Evolutionary conservation across 2,113 vertebrate genomes (phyloP).

Genomic region (Myrmecophaga tridactyla): DNA sequence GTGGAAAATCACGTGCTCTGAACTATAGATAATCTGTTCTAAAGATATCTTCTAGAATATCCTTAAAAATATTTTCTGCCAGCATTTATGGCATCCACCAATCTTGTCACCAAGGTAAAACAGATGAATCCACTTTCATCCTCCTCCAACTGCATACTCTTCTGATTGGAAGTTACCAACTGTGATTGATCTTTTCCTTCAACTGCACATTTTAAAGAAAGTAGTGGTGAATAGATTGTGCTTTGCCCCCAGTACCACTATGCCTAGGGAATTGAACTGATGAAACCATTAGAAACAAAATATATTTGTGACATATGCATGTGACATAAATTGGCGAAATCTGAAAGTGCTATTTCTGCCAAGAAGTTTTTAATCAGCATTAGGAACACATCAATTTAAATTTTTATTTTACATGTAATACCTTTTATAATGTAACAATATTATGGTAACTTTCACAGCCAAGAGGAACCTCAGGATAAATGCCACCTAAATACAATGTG

Average conservation of each 20-base stretch:
- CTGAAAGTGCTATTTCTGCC: not conserved
- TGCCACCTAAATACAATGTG: not conserved
- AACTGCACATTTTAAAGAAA: not conserved
- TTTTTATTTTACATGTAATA: slow-evolving; percentile 13
- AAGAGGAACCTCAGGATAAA: not conserved
- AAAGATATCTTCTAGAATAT: not conserved
- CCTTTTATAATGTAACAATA: slow-evolving; percentile 14
- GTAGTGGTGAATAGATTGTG: not conserved
- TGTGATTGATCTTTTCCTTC: not conserved
- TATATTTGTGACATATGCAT: not conserved
- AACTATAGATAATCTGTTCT: not conserved
- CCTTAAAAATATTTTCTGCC: not conserved
- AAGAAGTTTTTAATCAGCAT: not conserved
- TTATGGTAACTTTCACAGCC: not conserved
- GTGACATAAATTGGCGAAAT: not conserved
- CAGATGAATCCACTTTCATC: not conserved
- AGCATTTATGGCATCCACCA: not conserved
- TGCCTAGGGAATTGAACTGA: not conserved
- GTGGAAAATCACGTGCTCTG: not conserved
- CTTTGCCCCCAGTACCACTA: not conserved
- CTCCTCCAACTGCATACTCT: not conserved
- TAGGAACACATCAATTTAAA: not conserved
- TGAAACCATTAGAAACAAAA: slow-evolving; percentile 1
- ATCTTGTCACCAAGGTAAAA: not conserved
- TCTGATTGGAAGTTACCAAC: not conserved